Evolutionary conservation across 2,888 invertebrate genomes (phyloP).

Genomic region (Hyposoter didymator): DNA sequence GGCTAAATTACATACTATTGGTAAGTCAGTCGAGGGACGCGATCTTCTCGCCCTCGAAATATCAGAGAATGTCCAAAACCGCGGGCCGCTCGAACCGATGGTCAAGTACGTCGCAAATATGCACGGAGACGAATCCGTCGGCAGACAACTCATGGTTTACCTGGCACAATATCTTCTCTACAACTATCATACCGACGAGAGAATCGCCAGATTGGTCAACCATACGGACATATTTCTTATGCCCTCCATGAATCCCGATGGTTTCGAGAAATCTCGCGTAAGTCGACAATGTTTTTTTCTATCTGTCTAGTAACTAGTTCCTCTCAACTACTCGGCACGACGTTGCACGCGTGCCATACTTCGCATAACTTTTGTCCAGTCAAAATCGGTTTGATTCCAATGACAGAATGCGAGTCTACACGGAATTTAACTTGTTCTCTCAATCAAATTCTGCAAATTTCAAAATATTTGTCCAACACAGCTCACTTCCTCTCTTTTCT

Average conservation of each 20-base stretch:
- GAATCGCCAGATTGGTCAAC: slow-evolving; percentile 92
- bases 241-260: slow-evolving; percentile 99
- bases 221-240: slow-evolving; percentile 96
- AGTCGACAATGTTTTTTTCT: slow-evolving; percentile 71
- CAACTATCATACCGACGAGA: slow-evolving; percentile 89
- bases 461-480: not conserved
- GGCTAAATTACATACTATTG: slow-evolving; percentile 90
- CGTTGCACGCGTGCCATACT: not conserved
- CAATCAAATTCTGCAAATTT: not conserved
- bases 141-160: slow-evolving; percentile 92
- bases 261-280: slow-evolving; percentile 94
- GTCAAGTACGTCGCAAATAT: slow-evolving; percentile 98
- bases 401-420: not conserved
- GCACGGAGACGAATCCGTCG: slow-evolving; percentile 98
- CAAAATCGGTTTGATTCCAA: not conserved
- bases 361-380: not conserved
- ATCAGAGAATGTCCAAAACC: slow-evolving; percentile 88
- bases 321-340: not conserved
- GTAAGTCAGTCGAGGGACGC: slow-evolving; percentile 92
- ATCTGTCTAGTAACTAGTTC: not conserved
- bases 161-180: slow-evolving; percentile 93
- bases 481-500: not conserved
- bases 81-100: slow-evolving; percentile 91
- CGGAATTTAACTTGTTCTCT: not conserved
- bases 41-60: slow-evolving; percentile 94